Conservation (phyloP, 2,113 vertebrate species). For the Ciconia boyciana region DNA sequence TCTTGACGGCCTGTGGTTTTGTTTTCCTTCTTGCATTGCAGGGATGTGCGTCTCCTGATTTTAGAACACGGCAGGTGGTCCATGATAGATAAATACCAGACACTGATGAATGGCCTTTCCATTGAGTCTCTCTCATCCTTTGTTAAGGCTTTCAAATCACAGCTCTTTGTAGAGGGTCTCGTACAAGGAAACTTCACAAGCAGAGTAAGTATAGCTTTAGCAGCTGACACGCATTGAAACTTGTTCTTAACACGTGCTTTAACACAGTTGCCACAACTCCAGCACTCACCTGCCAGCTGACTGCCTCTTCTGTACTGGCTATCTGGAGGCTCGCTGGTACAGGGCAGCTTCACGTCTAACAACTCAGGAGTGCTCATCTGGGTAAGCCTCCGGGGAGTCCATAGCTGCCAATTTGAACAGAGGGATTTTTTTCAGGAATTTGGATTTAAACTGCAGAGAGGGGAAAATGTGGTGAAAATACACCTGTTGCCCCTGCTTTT, state of each 20-base stretch:
- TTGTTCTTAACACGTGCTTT: not conserved
- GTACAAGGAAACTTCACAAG: slow-evolving; percentile 94
- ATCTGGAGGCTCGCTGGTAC: accelerated
- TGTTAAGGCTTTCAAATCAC: slow-evolving; percentile 81
- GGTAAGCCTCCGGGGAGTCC: not conserved
- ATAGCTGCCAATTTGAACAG: not conserved
- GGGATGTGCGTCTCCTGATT: slow-evolving; percentile 89
- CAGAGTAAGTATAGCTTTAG: slow-evolving; percentile 74
- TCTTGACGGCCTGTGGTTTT: not conserved
- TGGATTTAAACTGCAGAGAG: not conserved
- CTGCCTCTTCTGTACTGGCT: not conserved
- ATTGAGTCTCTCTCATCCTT: slow-evolving; percentile 83
- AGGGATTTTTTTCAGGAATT: not conserved
- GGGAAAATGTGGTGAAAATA: not conserved
- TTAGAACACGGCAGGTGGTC: slow-evolving; percentile 92
- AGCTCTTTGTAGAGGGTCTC: slow-evolving; percentile 88
- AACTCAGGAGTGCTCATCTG: accelerated
- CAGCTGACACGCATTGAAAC: accelerated
- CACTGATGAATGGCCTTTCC: slow-evolving; percentile 81
- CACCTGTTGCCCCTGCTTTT: not conserved
- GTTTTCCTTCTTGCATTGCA: slow-evolving; percentile 24
- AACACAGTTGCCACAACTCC: no score
- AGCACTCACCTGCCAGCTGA: not conserved
- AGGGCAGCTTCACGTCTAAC: not conserved
- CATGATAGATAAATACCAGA: slow-evolving; percentile 88